phyloP scores from a whole-genome alignment of 2,888 invertebrate species.

The Cylloceria caligata region DNA sequence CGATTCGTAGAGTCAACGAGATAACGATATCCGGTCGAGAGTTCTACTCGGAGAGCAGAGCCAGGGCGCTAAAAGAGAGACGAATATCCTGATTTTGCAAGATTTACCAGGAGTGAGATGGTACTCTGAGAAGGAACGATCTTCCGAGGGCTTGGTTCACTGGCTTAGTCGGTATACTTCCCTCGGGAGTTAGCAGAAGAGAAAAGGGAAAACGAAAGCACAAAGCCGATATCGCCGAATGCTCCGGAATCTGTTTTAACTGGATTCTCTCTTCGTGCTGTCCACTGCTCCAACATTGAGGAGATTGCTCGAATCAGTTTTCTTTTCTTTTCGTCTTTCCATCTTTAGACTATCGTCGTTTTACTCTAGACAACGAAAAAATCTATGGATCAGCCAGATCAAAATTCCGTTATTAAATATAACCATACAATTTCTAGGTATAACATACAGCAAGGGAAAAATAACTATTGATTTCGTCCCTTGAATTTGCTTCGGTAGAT shows the following conservation, averaged over 20 bases:
- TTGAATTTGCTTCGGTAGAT: background rate
- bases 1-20: conserved; percentile 63
- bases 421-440: background rate
- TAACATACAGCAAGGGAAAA: background rate
- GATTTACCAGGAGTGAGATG: conserved; percentile 36
- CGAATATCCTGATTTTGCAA: conserved; percentile 44
- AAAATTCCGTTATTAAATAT: conserved; percentile 28
- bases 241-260: conserved; percentile 74
- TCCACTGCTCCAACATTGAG: conserved; percentile 18
- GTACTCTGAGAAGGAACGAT: conserved; percentile 35
- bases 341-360: conserved; percentile 25
- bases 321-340: background rate
- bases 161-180: conserved; percentile 47
- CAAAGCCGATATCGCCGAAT: conserved; percentile 79
- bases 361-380: conserved; percentile 13
- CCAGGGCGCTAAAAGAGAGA: conserved; percentile 26
- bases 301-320: conserved; percentile 45
- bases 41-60: conserved; percentile 17
- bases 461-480: background rate
- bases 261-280: conserved; percentile 30
- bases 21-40: conserved; percentile 70
- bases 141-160: conserved; percentile 17
- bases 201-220: conserved; percentile 65
- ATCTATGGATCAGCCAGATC: conserved; percentile 14
- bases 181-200: conserved; percentile 43